Base-by-base conservation (phyloP, 2,888 invertebrate genomes). In the Brachypalpus laphriformis region DNA sequence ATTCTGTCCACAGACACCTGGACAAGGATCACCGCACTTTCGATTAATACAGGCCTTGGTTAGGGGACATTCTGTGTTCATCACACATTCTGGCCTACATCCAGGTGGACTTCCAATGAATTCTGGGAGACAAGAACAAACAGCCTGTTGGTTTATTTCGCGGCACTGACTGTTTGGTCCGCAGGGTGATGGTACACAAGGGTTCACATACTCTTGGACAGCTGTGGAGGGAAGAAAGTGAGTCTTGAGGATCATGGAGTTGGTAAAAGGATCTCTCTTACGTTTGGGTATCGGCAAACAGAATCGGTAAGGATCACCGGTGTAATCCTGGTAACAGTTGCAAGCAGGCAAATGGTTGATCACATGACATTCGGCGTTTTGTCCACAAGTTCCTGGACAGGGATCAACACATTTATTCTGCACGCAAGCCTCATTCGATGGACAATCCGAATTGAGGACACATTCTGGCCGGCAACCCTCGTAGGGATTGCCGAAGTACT, bases 401-500 rank as follows among this genome's bases (percentile, higher is more conserved):
- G 97, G 97, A 91, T 97, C 96, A 87, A 93, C 93, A 90, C 96
- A 96, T 92, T 95, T 96, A 89, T 94, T 94, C 91, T 95, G 94
- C 20, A 95, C 93, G 89, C 96, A 97, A 9, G 96, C 96, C 88
- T 93, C 92, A 89, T 95, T 94, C 61, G 94, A 94, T 8, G 95
- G 92, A 90, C 97, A 97, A 90, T 97, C 97, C 1, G 95, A 94
- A 91, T 96, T 96, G 56, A 96, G 93, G 42, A 95, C 93, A 90
- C 97, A 97, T 92, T 97, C 97, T 0, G 96, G 96, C 87, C 95
- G 94, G 89, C 97, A 97, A 11, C 95, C 95, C 89, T 94, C 94
- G 86, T 94, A 94, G 3, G 94, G 94, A 89, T 94, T 94, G 63
- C 94, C 94, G 81, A 93, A 91, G 93, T 94, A 93, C 82, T 95